These are phyloP conservation scores for Brachionus calyciflorus DNA, from an alignment of 1,140 invertebrate genomes.

Conservation along the genomic window DNA sequence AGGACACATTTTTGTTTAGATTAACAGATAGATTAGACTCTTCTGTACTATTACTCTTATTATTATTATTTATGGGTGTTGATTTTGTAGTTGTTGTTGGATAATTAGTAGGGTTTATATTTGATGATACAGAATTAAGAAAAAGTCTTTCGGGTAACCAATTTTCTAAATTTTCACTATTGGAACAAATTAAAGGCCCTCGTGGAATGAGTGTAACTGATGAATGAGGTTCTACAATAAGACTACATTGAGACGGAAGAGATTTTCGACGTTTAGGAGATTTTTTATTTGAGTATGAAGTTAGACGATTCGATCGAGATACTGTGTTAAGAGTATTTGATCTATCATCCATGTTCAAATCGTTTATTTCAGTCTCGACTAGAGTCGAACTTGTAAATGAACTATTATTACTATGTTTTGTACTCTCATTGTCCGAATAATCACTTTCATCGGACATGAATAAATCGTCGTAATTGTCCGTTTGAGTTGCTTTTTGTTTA, in stretches of 20 bases:
- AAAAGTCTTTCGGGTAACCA: not conserved
- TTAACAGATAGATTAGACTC: not conserved
- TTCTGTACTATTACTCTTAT: no score
- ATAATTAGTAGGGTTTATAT: not conserved
- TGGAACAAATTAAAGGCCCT: slow-evolving; percentile 40
- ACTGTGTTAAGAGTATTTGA: not conserved
- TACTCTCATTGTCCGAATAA: not conserved
- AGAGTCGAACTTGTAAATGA: slow-evolving; percentile 7
- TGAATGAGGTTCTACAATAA: slow-evolving; percentile 5
- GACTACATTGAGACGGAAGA: slow-evolving; percentile 8
- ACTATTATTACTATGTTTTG: slow-evolving; percentile 1
- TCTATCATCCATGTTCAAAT: not conserved
- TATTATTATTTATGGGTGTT: no score
- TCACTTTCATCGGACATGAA: slow-evolving; percentile 25
- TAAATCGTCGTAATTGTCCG: slow-evolving; percentile 28
- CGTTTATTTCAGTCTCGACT: slow-evolving; percentile 17
- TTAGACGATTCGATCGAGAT: not conserved
- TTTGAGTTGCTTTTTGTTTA: slow-evolving; percentile 46
- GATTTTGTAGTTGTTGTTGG: not conserved
- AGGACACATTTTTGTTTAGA: slow-evolving; percentile 27
- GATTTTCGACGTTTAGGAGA: slow-evolving; percentile 42
- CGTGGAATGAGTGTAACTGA: slow-evolving; percentile 31
- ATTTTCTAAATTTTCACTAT: slow-evolving; percentile 44
- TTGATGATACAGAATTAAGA: not conserved
- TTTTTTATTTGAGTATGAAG: slow-evolving; percentile 12